Evolutionary conservation across 2,888 invertebrate species (phyloP).

Genomic region (Catocala sponsa): DNA sequence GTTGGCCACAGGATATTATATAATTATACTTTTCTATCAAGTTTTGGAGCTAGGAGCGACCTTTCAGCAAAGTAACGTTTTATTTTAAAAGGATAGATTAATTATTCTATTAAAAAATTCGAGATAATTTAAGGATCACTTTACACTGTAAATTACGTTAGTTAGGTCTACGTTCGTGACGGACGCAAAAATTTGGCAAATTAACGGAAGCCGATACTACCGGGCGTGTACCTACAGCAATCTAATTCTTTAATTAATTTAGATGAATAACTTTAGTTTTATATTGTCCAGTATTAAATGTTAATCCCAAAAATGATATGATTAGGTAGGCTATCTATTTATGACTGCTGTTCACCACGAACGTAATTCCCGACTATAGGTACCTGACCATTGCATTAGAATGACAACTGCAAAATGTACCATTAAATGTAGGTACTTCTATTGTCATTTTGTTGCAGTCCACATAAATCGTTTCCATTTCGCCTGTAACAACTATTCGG

Average conservation of each 20-base stretch:
- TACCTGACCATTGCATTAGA: too few relatives aligned
- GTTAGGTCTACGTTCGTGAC: background rate
- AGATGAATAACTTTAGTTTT: background rate
- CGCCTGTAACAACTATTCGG: too few relatives aligned
- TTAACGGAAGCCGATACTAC: background rate
- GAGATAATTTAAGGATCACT: constrained; percentile 12
- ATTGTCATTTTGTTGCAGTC: too few relatives aligned
- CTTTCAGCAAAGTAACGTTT: constrained; percentile 3
- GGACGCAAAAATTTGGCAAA: background rate
- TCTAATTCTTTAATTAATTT: background rate
- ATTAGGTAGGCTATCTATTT: too few relatives aligned
- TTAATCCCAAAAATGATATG: too few relatives aligned
- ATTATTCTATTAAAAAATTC: background rate
- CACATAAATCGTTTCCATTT: too few relatives aligned
- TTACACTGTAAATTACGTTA: background rate
- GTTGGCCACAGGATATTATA: constrained; percentile 14
- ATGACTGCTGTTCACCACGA: too few relatives aligned
- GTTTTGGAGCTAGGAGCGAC: background rate
- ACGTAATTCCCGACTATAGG: too few relatives aligned
- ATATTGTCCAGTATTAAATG: too few relatives aligned
- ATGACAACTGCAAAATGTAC: too few relatives aligned
- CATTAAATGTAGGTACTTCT: too few relatives aligned
- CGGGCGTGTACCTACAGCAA: background rate
- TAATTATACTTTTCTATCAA: background rate
- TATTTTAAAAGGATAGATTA: background rate